Evolutionary conservation across 2,888 invertebrate species (phyloP).

Genomic region (Cylloceria caligata): DNA sequence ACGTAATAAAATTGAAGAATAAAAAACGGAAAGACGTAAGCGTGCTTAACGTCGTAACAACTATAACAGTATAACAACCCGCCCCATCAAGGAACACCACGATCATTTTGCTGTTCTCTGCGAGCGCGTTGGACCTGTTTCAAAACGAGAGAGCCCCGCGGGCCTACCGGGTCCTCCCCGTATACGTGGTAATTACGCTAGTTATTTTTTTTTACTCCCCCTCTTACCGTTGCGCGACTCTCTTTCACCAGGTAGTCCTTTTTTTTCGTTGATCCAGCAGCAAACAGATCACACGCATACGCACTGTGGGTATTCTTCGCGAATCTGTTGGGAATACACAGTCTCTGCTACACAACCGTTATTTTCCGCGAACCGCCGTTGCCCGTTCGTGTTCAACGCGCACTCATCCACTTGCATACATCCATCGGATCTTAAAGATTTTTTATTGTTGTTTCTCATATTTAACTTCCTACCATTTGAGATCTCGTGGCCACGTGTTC

Average conservation of each 20-base stretch:
- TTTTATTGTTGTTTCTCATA: not conserved
- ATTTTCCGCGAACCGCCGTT: conserved; percentile 69
- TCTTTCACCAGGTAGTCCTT: conserved; percentile 45
- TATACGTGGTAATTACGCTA: conserved; percentile 60
- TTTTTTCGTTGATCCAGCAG: conserved; percentile 28
- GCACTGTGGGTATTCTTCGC: not conserved
- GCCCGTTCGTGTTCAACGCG: conserved; percentile 32
- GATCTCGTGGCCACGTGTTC: not conserved
- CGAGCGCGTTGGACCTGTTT: conserved; percentile 64
- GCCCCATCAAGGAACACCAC: conserved; percentile 11
- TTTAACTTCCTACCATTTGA: not conserved
- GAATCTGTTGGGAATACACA: not conserved
- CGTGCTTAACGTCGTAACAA: conserved; percentile 58
- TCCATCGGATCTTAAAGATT: not conserved
- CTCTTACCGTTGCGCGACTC: conserved; percentile 24
- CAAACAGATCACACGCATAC: conserved; percentile 53
- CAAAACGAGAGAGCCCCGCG: conserved; percentile 45
- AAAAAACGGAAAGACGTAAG: conserved; percentile 44
- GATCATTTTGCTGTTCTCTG: conserved; percentile 29
- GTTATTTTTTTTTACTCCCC: conserved; percentile 46
- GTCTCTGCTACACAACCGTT: conserved; percentile 64
- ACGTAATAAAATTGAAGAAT: conserved; percentile 1
- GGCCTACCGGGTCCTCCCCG: conserved; percentile 41
- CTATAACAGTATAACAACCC: conserved; percentile 57
- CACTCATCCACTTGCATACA: conserved; percentile 22